Conservation (phyloP, 2,797 vertebrate genomes). For the Rhynchotus rufescens region DNA sequence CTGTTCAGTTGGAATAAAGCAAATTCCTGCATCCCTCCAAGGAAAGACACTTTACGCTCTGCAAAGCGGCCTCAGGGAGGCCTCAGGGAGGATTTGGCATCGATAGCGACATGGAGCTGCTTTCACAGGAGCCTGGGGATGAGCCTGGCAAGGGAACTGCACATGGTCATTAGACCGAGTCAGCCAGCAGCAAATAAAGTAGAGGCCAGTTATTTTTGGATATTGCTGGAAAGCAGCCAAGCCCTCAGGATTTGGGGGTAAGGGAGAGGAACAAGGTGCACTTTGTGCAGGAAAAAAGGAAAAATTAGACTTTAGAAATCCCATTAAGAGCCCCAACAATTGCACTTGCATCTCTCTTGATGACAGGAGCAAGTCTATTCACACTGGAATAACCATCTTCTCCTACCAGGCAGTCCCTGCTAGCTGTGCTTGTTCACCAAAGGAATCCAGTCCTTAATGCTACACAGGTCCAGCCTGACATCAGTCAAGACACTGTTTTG, state of each 20-base stretch:
- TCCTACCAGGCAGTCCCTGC: not conserved
- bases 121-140: not conserved
- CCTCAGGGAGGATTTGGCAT: not conserved
- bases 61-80: fast-evolving
- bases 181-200: slow-evolving; percentile 22
- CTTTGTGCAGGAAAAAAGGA: not conserved
- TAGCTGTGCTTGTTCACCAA: not conserved
- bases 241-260: not conserved
- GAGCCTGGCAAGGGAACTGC: slow-evolving; percentile 30
- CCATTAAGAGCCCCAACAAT: not conserved
- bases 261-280: not conserved
- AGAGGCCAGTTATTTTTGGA: slow-evolving; percentile 35
- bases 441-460: not conserved
- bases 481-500: not conserved
- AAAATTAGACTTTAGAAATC: not conserved
- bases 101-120: not conserved
- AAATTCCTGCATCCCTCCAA: not conserved
- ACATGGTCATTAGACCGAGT: not conserved
- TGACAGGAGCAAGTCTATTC: not conserved
- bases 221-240: not conserved
- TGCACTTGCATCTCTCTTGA: not conserved
- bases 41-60: not conserved
- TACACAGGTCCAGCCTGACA: not conserved
- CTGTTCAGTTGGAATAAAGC: not conserved
- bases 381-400: not conserved